phyloP scores from a whole-genome alignment of 2,113 vertebrate genomes.

The Acanthochromis polyacanthus region DNA sequence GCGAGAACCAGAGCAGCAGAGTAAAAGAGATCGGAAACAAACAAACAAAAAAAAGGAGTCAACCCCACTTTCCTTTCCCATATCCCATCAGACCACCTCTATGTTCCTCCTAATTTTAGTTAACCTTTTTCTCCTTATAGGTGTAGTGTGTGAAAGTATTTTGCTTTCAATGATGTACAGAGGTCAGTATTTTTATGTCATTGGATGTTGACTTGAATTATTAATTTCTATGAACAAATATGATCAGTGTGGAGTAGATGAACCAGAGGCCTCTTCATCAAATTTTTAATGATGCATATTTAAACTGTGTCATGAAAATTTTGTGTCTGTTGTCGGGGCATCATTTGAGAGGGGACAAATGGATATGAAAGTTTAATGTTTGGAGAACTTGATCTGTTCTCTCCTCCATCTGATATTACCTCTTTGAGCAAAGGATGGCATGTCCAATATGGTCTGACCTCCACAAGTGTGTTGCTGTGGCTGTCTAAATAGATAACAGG shows the following conservation, averaged over 20 bases:
- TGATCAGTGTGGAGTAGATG: conserved; percentile 55
- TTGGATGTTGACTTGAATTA: conserved; percentile 76
- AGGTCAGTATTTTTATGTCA: conserved; percentile 38
- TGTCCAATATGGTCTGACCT: conserved; percentile 22
- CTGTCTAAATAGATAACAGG: conserved; percentile 35
- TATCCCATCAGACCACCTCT: conserved; percentile 28
- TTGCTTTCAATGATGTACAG: conserved; percentile 37
- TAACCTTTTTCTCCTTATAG: background rate
- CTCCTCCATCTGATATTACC: conserved; percentile 48
- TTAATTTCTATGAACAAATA: conserved; percentile 74
- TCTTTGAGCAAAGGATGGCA: conserved; percentile 17
- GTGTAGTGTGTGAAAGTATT: conserved; percentile 28
- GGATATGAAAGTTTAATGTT: conserved; percentile 81
- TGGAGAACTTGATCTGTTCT: conserved; percentile 64
- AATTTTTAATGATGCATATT: conserved; percentile 76
- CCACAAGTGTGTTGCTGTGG: background rate
- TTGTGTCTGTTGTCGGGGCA: conserved; percentile 62
- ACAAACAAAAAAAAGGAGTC: background rate
- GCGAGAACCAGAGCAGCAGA: conserved; percentile 31
- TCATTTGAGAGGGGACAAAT: conserved; percentile 59
- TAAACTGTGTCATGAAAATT: conserved; percentile 62
- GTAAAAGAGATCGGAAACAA: conserved; percentile 53
- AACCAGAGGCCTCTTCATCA: conserved; percentile 69
- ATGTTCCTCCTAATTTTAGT: conserved; percentile 3
- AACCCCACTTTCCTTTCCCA: background rate